phyloP scores from a whole-genome alignment of 2,797 vertebrate genomes.

The Poecile montanus region DNA sequence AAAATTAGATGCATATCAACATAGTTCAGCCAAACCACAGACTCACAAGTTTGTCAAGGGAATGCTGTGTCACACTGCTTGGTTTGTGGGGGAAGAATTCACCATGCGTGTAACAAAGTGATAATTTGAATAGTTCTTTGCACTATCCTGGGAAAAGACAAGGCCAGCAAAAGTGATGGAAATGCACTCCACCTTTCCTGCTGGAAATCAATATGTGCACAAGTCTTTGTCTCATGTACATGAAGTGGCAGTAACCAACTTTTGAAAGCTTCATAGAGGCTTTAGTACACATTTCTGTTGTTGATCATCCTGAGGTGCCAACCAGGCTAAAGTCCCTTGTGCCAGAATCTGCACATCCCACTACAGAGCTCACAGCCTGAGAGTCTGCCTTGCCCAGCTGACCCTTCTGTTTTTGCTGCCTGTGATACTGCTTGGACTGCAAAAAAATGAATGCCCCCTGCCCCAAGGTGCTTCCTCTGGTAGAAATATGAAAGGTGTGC shows the following conservation, averaged over 20 bases:
- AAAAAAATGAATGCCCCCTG: neutral
- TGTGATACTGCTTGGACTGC: neutral
- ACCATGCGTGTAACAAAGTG: neutral
- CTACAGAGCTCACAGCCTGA: neutral
- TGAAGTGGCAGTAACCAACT: neutral
- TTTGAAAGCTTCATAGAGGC: neutral
- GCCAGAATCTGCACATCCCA: too few relatives aligned
- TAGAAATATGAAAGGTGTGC: neutral
- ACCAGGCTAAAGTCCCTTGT: neutral
- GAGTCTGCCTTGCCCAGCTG: neutral
- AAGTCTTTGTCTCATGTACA: neutral
- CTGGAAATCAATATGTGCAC: neutral
- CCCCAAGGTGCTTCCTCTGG: neutral
- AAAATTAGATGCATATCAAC: neutral
- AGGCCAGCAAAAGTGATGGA: neutral
- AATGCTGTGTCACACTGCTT: neutral
- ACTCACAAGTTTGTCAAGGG: neutral
- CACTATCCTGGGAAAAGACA: neutral
- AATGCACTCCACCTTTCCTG: neutral
- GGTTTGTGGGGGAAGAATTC: neutral
- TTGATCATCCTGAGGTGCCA: neutral
- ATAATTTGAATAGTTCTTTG: neutral
- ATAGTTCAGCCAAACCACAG: neutral
- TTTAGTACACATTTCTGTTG: neutral
- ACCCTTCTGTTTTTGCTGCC: neutral